These are phyloP conservation scores for Hetaerina americana DNA, from an alignment of 1,140 invertebrate species.

Conservation along the genomic window DNA sequence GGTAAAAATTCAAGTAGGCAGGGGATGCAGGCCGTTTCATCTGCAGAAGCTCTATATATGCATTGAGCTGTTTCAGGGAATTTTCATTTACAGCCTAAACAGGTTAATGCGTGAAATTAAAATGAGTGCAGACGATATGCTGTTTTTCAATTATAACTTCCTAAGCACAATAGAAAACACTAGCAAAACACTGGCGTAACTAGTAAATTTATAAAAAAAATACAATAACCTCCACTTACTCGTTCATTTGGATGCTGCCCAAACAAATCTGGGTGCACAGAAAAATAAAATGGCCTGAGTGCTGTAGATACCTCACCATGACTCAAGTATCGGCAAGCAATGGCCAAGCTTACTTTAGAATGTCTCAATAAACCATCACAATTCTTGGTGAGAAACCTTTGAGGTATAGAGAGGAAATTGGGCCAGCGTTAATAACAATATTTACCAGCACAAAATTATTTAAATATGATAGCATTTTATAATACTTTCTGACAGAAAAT, in stretches of 20 bases:
- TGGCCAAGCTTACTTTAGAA: no score
- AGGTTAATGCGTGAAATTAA: constrained; percentile 13
- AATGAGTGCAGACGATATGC: constrained; percentile 11
- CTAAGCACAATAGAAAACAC: no score
- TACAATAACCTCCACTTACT: constrained; percentile 33
- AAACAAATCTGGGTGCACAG: constrained; percentile 90
- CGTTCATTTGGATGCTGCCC: constrained; percentile 77
- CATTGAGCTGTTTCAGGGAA: constrained; percentile 76
- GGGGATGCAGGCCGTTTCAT: constrained; percentile 41
- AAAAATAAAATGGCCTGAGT: constrained; percentile 85
- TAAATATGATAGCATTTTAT: no score
- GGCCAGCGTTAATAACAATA: no score
- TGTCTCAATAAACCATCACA: no score
- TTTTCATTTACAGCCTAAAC: constrained; percentile 77
- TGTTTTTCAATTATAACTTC: no score
- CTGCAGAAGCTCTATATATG: constrained; percentile 61
- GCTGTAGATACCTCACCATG: constrained; percentile 77
- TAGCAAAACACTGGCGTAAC: no score
- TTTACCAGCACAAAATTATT: no score
- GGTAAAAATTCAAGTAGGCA: constrained; percentile 56
- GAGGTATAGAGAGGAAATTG: no score
- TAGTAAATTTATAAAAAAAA: constrained; percentile 14
- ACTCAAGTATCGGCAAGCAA: constrained; percentile 32
- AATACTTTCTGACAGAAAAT: no score
- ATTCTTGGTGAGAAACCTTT: no score